A percentile compares a stretch with the other conserved stretches of the same genome.
phyloP scores from a whole-genome alignment of 1,140 invertebrate species.

The Leptoteleia sp. region DNA sequence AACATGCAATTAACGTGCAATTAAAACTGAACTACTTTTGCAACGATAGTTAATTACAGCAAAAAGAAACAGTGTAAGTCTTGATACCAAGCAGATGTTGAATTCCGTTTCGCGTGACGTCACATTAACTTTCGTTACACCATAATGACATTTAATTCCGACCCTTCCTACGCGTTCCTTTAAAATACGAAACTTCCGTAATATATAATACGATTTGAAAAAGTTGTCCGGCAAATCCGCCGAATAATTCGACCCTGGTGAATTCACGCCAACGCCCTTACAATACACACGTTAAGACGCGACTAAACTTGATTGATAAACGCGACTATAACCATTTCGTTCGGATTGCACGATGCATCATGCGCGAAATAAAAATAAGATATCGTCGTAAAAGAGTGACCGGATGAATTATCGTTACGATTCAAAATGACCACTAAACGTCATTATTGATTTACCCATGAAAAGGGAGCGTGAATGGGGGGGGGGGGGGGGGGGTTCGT shows the following conservation, averaged over 20 bases:
- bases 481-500: neutral
- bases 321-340: neutral
- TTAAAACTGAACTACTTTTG: no score
- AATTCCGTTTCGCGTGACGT: constrained; percentile 24
- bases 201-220: neutral
- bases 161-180: constrained; percentile 19
- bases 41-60: no score
- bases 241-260: neutral
- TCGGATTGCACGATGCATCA: neutral
- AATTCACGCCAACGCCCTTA: neutral
- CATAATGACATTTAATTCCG: constrained; percentile 38
- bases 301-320: neutral
- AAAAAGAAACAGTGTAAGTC: no score
- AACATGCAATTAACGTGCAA: no score
- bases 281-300: neutral
- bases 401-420: neutral
- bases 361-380: constrained; percentile 4
- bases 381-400: neutral
- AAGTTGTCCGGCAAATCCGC: neutral
- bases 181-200: constrained; percentile 7
- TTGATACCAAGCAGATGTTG: neutral
- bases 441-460: constrained; percentile 32
- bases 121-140: constrained; percentile 3
- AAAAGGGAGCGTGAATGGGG: no score
- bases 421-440: constrained; percentile 9